Conservation (phyloP, 2,113 vertebrate genomes). For the Pogonocichla stellata region DNA sequence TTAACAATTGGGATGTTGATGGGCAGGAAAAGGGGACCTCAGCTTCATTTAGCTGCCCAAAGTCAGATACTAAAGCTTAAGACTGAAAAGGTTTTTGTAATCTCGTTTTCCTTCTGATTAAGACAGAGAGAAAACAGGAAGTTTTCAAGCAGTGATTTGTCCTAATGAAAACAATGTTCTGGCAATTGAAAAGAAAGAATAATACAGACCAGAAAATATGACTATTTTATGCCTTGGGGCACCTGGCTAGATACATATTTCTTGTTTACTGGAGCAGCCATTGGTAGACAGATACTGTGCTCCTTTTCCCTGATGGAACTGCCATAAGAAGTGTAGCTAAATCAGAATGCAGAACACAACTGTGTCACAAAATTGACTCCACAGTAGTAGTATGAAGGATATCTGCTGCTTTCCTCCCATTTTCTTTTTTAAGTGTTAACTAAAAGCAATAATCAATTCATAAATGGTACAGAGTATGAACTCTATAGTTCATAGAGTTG, state of each 20-base stretch:
- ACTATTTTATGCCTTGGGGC: neutral
- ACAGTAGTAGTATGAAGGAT: neutral
- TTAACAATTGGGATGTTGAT: neutral
- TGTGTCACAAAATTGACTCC: neutral
- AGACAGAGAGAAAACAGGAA: neutral
- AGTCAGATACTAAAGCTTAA: neutral
- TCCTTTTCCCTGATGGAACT: neutral
- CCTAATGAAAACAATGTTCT: too few relatives aligned
- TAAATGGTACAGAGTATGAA: neutral
- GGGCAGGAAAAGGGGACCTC: neutral
- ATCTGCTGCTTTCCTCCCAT: neutral
- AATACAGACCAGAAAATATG: neutral
- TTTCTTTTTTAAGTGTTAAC: neutral
- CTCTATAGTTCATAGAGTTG: neutral
- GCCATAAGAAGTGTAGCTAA: neutral
- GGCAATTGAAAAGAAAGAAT: neutral
- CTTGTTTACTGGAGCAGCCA: neutral
- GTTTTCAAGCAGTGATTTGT: neutral
- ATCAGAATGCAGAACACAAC: neutral
- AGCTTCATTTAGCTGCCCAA: neutral
- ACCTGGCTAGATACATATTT: neutral
- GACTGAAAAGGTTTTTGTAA: neutral
- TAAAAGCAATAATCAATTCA: neutral
- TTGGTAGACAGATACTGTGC: too few relatives aligned
- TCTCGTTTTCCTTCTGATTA: neutral